Percentiles rank a stretch among this genome's conserved stretches.
phyloP scores from a whole-genome alignment of 1,140 invertebrate genomes.

The Tribolium madens region DNA sequence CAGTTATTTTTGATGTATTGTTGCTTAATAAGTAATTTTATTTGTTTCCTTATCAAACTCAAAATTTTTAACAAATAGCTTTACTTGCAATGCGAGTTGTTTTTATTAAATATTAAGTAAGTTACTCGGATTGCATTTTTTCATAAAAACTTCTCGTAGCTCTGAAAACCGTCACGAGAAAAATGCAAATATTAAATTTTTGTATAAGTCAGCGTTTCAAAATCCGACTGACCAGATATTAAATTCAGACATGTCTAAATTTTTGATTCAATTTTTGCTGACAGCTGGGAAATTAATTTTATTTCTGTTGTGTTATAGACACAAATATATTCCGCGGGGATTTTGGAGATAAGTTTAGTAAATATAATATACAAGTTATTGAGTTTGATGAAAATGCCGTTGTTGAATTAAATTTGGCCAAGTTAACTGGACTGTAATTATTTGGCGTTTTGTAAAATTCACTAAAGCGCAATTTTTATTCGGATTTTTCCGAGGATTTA shows the following conservation, averaged over 20 bases:
- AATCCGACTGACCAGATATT: background rate
- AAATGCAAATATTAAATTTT: background rate
- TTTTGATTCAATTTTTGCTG: background rate
- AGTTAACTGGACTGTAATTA: background rate
- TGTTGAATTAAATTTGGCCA: background rate
- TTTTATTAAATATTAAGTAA: no score
- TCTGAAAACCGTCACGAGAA: background rate
- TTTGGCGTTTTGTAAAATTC: background rate
- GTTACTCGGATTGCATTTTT: no score
- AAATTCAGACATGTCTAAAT: background rate
- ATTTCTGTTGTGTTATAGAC: background rate
- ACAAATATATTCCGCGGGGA: background rate
- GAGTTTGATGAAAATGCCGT: background rate
- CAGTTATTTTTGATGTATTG: no score
- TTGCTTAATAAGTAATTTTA: no score
- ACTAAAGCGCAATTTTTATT: background rate
- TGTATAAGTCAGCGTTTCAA: background rate
- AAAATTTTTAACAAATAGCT: no score
- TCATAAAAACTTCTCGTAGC: background rate
- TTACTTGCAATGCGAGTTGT: no score
- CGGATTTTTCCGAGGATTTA: background rate
- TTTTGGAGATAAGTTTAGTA: background rate
- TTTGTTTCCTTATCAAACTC: no score
- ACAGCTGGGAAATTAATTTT: background rate
- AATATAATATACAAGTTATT: background rate